Percentiles rank a stretch among this genome's conserved stretches.
Conservation (phyloP, 35 echinoderm and acorn worm species). For the Lytechinus pictus region DNA sequence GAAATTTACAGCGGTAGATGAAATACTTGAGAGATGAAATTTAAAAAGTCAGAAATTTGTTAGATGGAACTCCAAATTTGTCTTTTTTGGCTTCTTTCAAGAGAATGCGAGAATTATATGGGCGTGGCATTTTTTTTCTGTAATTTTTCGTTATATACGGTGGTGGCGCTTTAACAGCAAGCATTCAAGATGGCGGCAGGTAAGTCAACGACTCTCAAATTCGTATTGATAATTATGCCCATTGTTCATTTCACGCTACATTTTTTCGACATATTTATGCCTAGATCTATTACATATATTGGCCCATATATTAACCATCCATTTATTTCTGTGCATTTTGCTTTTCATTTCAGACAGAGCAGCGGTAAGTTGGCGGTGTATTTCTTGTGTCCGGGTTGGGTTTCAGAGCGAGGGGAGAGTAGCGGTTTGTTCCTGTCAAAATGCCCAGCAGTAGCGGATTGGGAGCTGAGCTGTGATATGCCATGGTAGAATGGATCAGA, state of each 20-base stretch:
- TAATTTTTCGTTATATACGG: not conserved
- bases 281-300: not conserved
- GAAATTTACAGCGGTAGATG: no score
- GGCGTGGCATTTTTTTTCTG: not conserved
- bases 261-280: not conserved
- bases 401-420: not conserved
- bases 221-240: not conserved
- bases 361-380: not conserved
- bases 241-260: not conserved
- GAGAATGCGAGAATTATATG: not conserved
- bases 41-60: not conserved
- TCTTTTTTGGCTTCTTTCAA: no score
- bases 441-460: not conserved
- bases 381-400: not conserved
- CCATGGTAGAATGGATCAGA: no score
- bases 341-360: not conserved
- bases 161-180: not conserved
- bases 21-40: no score
- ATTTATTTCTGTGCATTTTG: not conserved
- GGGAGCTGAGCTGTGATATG: not conserved
- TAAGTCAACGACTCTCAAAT: not conserved
- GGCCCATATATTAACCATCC: not conserved
- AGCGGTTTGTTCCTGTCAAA: not conserved
- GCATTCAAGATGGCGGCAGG: conserved; percentile 8
- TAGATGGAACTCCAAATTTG: not conserved